phyloP scores from a whole-genome alignment of 2,797 vertebrate genomes.

The Epinephelus coioides region DNA sequence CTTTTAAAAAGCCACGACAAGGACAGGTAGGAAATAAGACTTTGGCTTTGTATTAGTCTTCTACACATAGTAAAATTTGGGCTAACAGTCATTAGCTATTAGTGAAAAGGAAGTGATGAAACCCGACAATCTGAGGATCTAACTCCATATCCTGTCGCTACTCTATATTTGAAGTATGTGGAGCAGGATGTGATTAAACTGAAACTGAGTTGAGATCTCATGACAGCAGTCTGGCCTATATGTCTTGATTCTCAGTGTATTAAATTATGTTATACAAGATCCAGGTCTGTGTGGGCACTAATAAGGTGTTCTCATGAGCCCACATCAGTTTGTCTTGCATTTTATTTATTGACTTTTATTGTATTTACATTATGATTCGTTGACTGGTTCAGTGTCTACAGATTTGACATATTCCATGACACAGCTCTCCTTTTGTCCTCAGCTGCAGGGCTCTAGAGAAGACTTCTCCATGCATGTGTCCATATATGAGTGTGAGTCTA shows the following conservation, averaged over 20 bases:
- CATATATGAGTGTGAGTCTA: conserved; percentile 99
- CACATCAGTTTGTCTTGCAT: background rate
- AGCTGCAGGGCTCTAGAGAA: conserved; percentile 76
- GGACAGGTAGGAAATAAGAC: conserved; percentile 82
- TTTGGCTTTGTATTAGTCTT: background rate
- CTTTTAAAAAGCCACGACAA: conserved; percentile 93
- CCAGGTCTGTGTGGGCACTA: background rate
- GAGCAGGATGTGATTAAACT: conserved; percentile 9
- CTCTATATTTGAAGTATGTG: background rate
- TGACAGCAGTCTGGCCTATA: conserved; percentile 3
- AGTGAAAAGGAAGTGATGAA: conserved; percentile 5
- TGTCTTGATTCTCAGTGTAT: background rate
- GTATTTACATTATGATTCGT: background rate
- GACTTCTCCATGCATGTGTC: conserved; percentile 99
- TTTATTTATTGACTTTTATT: background rate
- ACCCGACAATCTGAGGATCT: conserved; percentile 2
- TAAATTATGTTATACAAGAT: background rate
- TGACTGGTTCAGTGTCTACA: background rate
- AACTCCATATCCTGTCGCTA: background rate
- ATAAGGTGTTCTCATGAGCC: background rate
- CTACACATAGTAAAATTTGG: background rate
- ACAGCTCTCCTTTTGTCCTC: conserved; percentile 2
- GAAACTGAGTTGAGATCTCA: conserved; percentile 12
- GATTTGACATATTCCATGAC: background rate
- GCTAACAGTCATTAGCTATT: background rate